Conservation (phyloP, 2,797 vertebrate genomes). For the Enteromius thamalakanensis region DNA sequence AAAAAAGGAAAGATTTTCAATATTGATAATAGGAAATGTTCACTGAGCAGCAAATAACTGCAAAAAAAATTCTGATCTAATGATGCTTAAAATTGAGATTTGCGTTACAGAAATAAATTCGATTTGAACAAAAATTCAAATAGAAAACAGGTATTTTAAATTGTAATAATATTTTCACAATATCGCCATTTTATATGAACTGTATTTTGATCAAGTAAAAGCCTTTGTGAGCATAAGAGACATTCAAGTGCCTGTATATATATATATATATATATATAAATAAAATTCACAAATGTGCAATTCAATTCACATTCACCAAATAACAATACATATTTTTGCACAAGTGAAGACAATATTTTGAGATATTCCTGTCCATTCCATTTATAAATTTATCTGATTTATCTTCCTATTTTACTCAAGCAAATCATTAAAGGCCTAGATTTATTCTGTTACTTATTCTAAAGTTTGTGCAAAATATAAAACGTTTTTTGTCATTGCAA, state of each 20-base stretch:
- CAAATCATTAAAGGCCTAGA: background rate
- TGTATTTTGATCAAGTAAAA: background rate
- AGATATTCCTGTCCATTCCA: background rate
- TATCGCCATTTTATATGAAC: background rate
- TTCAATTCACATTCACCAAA: background rate
- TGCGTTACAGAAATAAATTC: background rate
- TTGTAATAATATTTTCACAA: background rate
- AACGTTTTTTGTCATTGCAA: background rate
- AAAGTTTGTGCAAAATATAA: background rate
- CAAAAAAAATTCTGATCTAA: background rate
- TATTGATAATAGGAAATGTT: background rate
- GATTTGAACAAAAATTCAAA: background rate
- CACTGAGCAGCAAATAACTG: background rate
- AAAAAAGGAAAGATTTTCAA: background rate
- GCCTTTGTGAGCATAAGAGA: background rate
- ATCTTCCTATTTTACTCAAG: background rate
- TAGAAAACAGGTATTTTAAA: background rate
- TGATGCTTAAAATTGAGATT: background rate
- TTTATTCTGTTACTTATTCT: background rate
- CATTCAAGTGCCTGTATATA: background rate
- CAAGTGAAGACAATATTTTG: background rate
- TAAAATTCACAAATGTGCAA: background rate
- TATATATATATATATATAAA: background rate
- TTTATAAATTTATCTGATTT: background rate
- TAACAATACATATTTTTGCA: background rate